Evolutionary conservation across 2,113 vertebrate genomes (phyloP).

Genomic region (Saguinus imperator): DNA sequence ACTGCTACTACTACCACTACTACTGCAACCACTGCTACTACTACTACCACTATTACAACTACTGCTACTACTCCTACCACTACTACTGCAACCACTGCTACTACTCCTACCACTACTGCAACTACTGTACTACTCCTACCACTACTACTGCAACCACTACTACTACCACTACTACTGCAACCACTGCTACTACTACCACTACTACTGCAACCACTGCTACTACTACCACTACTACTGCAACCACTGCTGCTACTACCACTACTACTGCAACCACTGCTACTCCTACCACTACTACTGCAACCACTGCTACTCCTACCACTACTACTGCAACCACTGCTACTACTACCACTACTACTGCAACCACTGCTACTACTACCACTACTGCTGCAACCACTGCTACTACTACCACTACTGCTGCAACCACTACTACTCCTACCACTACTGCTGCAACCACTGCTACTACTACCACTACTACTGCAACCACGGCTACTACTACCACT

Average conservation of each 20-base stretch:
- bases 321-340: accelerated
- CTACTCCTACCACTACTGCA: accelerated
- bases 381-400: too few species aligned
- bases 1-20: too few species aligned
- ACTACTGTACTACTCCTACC: background rate
- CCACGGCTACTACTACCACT: background rate
- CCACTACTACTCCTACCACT: background rate
- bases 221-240: accelerated
- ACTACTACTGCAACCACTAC: too few species aligned
- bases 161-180: background rate
- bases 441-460: too few species aligned
- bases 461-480: background rate
- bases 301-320: background rate
- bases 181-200: accelerated
- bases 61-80: background rate
- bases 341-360: background rate
- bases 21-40: too few species aligned
- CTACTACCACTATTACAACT: accelerated
- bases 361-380: too few species aligned
- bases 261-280: too few species aligned
- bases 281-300: accelerated
- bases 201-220: accelerated
- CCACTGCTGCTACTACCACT: too few species aligned
- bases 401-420: background rate
- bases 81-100: too few species aligned